phyloP scores from a whole-genome alignment of 2,888 invertebrate genomes.

The Papilio protenor region DNA sequence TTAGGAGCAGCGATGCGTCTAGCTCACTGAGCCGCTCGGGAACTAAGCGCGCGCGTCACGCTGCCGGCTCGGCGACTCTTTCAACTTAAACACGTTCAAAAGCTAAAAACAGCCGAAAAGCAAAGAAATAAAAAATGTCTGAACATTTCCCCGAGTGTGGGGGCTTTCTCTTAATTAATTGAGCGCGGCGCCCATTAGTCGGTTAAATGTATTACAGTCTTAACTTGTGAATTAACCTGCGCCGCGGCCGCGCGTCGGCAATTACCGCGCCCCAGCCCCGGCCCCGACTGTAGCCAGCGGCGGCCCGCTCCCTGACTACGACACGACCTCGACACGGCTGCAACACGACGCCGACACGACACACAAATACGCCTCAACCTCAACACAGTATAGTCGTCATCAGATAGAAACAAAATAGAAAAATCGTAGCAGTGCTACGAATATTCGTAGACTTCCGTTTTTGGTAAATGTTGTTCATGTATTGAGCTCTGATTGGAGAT shows the following conservation, averaged over 20 bases:
- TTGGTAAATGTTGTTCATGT: background rate
- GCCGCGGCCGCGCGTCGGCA: conserved; percentile 36
- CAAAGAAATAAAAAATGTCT: conserved; percentile 32
- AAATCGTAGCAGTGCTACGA: background rate
- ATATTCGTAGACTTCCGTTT: background rate
- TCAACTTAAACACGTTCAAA: conserved; percentile 27
- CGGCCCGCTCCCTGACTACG: background rate
- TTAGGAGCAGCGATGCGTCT: background rate
- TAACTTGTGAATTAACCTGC: conserved; percentile 43
- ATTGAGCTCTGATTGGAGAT: background rate
- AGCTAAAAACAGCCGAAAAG: conserved; percentile 39
- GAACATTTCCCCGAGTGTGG: conserved; percentile 23
- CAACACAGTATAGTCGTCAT: background rate
- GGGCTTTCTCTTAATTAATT: conserved; percentile 39
- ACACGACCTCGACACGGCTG: background rate
- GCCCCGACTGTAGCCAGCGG: conserved; percentile 5
- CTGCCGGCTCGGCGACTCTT: background rate
- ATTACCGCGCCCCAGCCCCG: conserved; percentile 36
- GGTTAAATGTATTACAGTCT: conserved; percentile 44
- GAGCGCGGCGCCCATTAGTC: conserved; percentile 35
- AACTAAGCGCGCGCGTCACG: background rate
- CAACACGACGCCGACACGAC: background rate
- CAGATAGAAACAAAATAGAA: background rate
- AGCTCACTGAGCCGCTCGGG: background rate
- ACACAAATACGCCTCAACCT: background rate